phyloP scores from a whole-genome alignment of 2,797 vertebrate genomes.

The Lepus oiostolus region DNA sequence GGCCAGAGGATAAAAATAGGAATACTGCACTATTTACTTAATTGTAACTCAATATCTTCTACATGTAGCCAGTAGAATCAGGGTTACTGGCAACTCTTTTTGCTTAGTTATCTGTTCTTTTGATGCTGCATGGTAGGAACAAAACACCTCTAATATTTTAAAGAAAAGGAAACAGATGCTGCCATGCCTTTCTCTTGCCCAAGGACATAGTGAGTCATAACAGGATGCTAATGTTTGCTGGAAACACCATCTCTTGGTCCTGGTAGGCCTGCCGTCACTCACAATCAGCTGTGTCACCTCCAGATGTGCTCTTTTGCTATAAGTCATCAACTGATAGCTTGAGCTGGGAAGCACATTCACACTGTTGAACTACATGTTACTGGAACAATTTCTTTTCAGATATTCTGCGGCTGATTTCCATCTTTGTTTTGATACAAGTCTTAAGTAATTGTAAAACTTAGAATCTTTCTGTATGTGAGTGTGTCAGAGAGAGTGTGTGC shows the following conservation, averaged over 20 bases:
- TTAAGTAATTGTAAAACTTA: slow-evolving; percentile 17
- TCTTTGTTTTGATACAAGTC: slow-evolving; percentile 29
- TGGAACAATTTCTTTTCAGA: not conserved
- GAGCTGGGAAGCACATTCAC: not conserved
- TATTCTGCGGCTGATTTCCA: not conserved
- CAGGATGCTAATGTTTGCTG: slow-evolving; percentile 24
- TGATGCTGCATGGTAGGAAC: not conserved
- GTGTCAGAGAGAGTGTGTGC: not conserved
- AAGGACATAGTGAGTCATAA: slow-evolving; percentile 50
- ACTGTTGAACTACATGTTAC: not conserved
- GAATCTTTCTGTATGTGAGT: not conserved
- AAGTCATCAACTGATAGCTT: not conserved
- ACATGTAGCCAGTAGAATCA: not conserved
- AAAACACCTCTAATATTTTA: slow-evolving; percentile 42
- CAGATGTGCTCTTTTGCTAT: not conserved
- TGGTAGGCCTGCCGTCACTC: not conserved
- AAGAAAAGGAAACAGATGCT: not conserved
- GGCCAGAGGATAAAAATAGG: not conserved
- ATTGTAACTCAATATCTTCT: not conserved
- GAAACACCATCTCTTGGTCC: not conserved
- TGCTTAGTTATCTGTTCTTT: slow-evolving; percentile 9
- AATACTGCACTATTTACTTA: not conserved
- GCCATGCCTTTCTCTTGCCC: not conserved
- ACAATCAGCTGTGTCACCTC: slow-evolving; percentile 19
- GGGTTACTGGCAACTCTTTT: not conserved